Evolutionary conservation across 2,888 invertebrate genomes (phyloP).

Genomic region (Sminthurides aquaticus): DNA sequence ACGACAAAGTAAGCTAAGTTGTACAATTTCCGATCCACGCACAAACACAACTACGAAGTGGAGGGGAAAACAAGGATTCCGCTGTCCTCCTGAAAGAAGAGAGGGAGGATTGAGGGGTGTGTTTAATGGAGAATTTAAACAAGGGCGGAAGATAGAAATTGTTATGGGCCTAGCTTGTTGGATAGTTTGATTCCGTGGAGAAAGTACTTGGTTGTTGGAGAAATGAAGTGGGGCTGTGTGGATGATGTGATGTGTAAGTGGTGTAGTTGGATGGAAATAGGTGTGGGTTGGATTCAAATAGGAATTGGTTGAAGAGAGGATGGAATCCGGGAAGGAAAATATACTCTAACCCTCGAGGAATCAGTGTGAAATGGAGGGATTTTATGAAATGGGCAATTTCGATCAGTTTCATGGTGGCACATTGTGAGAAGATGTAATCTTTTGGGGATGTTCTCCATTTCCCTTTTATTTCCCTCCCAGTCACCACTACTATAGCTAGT

Average conservation of each 20-base stretch:
- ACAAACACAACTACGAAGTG: too few relatives aligned
- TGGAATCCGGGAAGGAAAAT: neutral
- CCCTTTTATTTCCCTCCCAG: too few relatives aligned
- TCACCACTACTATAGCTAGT: too few relatives aligned
- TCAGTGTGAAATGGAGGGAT: conserved; percentile 21
- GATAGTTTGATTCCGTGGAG: neutral
- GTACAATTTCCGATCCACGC: too few relatives aligned
- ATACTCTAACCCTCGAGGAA: neutral
- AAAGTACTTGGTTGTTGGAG: neutral
- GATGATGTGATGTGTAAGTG: neutral
- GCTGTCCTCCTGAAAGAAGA: too few relatives aligned
- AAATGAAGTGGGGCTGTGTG: neutral
- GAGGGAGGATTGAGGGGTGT: too few relatives aligned
- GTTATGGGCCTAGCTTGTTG: too few relatives aligned
- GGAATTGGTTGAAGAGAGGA: conserved; percentile 4
- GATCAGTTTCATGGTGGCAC: conserved; percentile 15
- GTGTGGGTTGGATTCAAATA: neutral
- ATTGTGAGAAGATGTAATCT: conserved; percentile 6
- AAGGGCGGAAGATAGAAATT: too few relatives aligned
- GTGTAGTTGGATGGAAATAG: neutral
- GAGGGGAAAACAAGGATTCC: too few relatives aligned
- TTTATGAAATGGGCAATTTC: conserved; percentile 24
- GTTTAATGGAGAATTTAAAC: too few relatives aligned
- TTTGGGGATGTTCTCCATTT: neutral
- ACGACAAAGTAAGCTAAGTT: too few relatives aligned